Conservation (phyloP, 2,113 vertebrate genomes). For the Lophotis ruficrista region DNA sequence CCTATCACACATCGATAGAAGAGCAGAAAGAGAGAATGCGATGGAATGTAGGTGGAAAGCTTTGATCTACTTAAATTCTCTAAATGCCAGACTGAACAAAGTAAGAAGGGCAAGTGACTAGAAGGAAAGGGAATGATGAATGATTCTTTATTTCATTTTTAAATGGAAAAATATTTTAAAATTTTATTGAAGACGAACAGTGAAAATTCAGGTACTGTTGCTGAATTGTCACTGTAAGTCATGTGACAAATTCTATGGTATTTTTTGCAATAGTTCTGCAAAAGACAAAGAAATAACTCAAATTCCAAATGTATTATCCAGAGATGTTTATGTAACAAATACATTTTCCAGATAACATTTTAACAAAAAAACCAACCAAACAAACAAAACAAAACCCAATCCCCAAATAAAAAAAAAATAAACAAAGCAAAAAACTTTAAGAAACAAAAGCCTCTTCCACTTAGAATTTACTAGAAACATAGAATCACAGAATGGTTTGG, state of each 20-base stretch:
- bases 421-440: background rate
- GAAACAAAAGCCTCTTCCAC: background rate
- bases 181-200: background rate
- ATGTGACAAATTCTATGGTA: background rate
- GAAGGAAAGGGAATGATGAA: background rate
- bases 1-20: background rate
- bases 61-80: conserved; percentile 27
- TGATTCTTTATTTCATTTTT: background rate
- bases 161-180: background rate
- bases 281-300: background rate
- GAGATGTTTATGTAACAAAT: background rate
- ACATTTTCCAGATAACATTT: background rate
- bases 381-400: background rate
- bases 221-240: background rate
- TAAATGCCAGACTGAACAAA: background rate
- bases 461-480: background rate
- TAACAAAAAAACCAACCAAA: background rate
- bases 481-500: too few species aligned
- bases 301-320: background rate
- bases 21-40: conserved; percentile 4
- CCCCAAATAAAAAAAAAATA: background rate
- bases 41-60: conserved; percentile 32
- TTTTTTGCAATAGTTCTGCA: background rate
- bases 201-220: background rate
- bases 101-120: background rate